Evolutionary conservation across 2,113 vertebrate genomes (phyloP), one percentile per base, ranked within the genome.

Genomic region (Nyctibius bracteatus): DNA sequence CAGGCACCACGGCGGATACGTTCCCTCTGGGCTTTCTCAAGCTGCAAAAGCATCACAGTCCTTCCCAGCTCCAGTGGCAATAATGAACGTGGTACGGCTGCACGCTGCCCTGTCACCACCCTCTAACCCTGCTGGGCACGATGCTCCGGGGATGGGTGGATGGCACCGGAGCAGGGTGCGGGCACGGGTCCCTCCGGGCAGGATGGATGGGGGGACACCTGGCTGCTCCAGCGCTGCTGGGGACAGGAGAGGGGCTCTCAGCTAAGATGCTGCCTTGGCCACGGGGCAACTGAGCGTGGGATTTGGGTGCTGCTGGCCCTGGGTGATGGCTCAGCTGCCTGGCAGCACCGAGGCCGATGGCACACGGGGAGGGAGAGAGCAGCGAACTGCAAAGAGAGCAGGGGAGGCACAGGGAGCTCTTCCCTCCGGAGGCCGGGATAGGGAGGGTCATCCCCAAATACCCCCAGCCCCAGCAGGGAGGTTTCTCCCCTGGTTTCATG

Each of bases 31-130:
- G 31, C 31, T 83, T 46, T 71, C 75, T 37, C 58, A n/a, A 43
- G 75, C 43, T 72, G 47, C 27, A 71, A 4, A 68, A 14, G 24
- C 28, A 35, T 18, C 52, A 24, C 49, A 12, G 15, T 23, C 57
- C 37, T 67, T 52, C n/a, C 41, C 0, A 0, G 12, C 27, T 35
- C 41, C 0, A 0, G 30, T 14, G 35, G 23, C 27, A 44, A 4
- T 30, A 46, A 44, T 0, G 41, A 51, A 12, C 0, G 3, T 8
- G 33, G 24, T 28, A 49, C 25, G 90, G n/a, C n/a, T n/a, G 7
- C 0, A 2, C 1, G n/a, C 12, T 46, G 52, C 43, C 33, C 37
- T 18, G 0, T 9, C 46, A 58, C 43, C 59, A 63, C 8, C 30
- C 58, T 46, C 33, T 9, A 24, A 12, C 31, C 19, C n/a, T 62